A percentile compares a stretch with the other conserved stretches of the same genome.
phyloP scores from a whole-genome alignment of 2,888 invertebrate species.

The Ophion ellenae region DNA sequence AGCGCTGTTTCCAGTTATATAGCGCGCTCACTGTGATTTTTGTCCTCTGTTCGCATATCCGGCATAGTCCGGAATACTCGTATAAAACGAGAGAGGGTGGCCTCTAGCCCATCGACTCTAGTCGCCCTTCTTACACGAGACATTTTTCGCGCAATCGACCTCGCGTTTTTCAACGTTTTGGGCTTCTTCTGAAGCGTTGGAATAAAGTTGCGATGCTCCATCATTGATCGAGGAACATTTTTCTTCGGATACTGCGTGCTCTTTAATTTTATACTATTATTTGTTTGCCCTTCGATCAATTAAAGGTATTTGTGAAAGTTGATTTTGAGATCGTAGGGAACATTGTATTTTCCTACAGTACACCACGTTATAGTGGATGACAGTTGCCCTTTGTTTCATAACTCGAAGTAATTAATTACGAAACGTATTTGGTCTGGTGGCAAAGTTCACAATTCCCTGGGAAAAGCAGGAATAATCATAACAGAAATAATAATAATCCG shows the following conservation, averaged over 20 bases:
- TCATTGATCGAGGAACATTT: neutral
- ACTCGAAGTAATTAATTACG: neutral
- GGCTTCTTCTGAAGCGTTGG: neutral
- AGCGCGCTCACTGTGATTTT: slow-evolving; percentile 53
- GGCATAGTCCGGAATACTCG: neutral
- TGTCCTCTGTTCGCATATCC: slow-evolving; percentile 39
- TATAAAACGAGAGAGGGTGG: neutral
- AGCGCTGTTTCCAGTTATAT: slow-evolving; percentile 17
- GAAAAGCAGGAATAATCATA: neutral
- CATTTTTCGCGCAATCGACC: neutral
- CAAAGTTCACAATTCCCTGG: neutral
- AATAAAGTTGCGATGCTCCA: neutral
- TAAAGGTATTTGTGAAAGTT: neutral
- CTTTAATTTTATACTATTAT: neutral
- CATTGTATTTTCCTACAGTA: neutral
- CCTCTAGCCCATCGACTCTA: neutral
- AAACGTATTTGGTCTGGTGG: neutral
- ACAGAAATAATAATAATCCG: neutral
- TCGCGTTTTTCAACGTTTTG: neutral
- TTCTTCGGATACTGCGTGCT: neutral
- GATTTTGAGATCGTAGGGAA: neutral
- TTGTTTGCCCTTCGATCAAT: neutral
- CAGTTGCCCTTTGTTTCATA: neutral
- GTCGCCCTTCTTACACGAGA: neutral
- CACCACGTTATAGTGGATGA: neutral